These are phyloP conservation scores for Pterophyllum scalare DNA, from an alignment of 2,113 vertebrate genomes.

Conservation along the genomic window DNA sequence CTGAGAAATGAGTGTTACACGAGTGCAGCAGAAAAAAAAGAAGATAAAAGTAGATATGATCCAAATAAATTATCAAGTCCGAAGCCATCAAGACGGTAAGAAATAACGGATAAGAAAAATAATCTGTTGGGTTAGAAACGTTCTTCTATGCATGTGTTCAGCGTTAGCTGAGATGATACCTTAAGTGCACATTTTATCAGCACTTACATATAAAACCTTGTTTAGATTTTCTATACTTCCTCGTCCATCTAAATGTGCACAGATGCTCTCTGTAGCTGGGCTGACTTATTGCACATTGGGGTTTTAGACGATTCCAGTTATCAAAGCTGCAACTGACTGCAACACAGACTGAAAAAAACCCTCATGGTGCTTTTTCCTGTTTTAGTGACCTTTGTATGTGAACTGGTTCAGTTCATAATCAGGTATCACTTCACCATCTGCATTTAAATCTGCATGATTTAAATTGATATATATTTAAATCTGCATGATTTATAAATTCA, in stretches of 20 bases:
- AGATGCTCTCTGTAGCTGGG: neutral
- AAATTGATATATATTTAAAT: too few relatives aligned
- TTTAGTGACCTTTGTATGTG: neutral
- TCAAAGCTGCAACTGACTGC: neutral
- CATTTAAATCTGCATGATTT: neutral
- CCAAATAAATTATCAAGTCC: slow-evolving; percentile 32
- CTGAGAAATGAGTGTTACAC: neutral
- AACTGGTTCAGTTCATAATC: slow-evolving; percentile 8
- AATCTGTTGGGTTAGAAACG: slow-evolving; percentile 7
- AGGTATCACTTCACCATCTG: neutral
- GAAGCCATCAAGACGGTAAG: neutral
- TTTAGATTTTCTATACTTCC: neutral
- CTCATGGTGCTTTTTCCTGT: neutral
- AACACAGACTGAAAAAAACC: too few relatives aligned
- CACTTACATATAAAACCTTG: slow-evolving; percentile 25
- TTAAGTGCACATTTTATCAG: slow-evolving; percentile 44
- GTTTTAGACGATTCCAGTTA: neutral
- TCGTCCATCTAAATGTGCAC: neutral
- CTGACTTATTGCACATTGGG: neutral
- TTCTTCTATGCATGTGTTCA: slow-evolving; percentile 11
- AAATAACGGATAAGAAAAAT: slow-evolving; percentile 36
- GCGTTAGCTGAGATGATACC: slow-evolving; percentile 5
- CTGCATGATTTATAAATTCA: neutral
- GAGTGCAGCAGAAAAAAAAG: neutral
- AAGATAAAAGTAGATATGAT: slow-evolving; percentile 18